These are phyloP conservation scores for Melanotaenia parkinsoni DNA, from an alignment of 2,797 vertebrate genomes.

Conservation along the genomic window DNA sequence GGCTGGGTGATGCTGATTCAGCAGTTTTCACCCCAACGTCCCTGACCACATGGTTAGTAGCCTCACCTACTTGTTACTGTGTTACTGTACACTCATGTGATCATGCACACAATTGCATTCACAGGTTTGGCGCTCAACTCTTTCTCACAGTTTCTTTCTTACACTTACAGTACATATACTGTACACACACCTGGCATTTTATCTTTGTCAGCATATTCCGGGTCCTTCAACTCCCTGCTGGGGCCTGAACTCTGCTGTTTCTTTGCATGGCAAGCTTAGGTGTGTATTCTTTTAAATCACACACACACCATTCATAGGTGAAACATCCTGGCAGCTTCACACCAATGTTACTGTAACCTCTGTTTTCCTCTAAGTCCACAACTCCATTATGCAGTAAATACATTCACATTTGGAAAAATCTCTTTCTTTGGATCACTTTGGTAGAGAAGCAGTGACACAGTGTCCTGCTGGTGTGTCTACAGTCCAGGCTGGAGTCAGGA, in stretches of 20 bases:
- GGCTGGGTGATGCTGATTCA: slow-evolving; percentile 48
- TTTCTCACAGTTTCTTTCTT: slow-evolving; percentile 43
- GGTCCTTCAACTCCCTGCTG: slow-evolving; percentile 73
- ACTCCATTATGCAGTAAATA: slow-evolving; percentile 41
- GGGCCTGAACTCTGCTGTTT: slow-evolving; percentile 66
- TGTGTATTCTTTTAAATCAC: slow-evolving; percentile 44
- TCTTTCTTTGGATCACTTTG: slow-evolving; percentile 8
- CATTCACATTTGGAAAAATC: slow-evolving; percentile 15
- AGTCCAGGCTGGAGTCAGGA: slow-evolving; percentile 68
- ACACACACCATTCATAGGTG: slow-evolving; percentile 36
- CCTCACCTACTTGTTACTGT: slow-evolving; percentile 33
- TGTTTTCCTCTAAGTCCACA: slow-evolving; percentile 33
- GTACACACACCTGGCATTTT: slow-evolving; percentile 72
- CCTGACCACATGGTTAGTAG: slow-evolving; percentile 22
- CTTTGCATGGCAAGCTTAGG: slow-evolving; percentile 59
- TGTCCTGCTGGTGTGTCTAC: slow-evolving; percentile 52
- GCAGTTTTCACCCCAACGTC: slow-evolving; percentile 45
- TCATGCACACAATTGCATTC: background rate
- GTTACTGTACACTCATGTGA: slow-evolving; percentile 22
- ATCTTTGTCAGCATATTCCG: slow-evolving; percentile 79
- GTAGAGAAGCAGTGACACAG: slow-evolving; percentile 29
- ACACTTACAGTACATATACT: slow-evolving; percentile 42
- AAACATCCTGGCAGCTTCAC: slow-evolving; percentile 43
- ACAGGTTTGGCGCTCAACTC: background rate
- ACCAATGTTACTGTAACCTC: slow-evolving; percentile 34